A percentile compares a stretch with the other conserved stretches of the same genome.
Conservation (phyloP, 2,113 vertebrate species). For the Falcunculus frontatus region DNA sequence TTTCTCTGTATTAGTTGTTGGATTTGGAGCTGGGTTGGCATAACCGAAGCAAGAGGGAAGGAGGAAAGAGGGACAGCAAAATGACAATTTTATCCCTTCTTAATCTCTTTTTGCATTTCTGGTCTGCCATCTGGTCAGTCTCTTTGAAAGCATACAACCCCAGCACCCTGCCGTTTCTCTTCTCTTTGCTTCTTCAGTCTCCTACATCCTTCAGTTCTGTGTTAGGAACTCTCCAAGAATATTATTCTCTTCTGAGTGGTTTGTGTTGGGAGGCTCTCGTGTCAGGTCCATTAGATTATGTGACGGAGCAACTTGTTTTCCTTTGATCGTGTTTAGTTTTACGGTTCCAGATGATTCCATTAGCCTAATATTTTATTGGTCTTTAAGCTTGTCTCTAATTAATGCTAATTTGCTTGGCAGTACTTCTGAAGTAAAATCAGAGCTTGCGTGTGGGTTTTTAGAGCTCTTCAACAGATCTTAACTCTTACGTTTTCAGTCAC, state of each 20-base stretch:
- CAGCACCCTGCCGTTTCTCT: neutral
- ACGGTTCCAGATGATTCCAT: neutral
- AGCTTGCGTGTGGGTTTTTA: neutral
- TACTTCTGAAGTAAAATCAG: constrained; percentile 23
- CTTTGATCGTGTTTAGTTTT: neutral
- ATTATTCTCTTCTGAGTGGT: neutral
- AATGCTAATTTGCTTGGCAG: constrained; percentile 41
- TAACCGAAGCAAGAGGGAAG: neutral
- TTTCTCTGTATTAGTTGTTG: neutral
- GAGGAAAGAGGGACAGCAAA: constrained; percentile 9
- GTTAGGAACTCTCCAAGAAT: neutral
- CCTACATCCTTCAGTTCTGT: neutral
- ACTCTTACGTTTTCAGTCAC: neutral
- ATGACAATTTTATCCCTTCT: constrained; percentile 30
- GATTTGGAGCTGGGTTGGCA: neutral
- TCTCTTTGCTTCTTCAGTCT: neutral
- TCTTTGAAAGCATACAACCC: neutral
- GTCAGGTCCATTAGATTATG: neutral
- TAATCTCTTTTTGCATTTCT: constrained; percentile 32
- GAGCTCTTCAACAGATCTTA: neutral
- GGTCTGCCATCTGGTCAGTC: constrained; percentile 28
- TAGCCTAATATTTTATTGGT: constrained; percentile 20
- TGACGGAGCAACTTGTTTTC: neutral
- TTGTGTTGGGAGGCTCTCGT: neutral
- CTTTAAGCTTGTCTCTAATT: constrained; percentile 34